Percentiles rank a stretch among this genome's conserved stretches.
These are phyloP conservation scores for Sialis lutaria DNA, from an alignment of 2,888 invertebrate species.

Conservation along the genomic window DNA sequence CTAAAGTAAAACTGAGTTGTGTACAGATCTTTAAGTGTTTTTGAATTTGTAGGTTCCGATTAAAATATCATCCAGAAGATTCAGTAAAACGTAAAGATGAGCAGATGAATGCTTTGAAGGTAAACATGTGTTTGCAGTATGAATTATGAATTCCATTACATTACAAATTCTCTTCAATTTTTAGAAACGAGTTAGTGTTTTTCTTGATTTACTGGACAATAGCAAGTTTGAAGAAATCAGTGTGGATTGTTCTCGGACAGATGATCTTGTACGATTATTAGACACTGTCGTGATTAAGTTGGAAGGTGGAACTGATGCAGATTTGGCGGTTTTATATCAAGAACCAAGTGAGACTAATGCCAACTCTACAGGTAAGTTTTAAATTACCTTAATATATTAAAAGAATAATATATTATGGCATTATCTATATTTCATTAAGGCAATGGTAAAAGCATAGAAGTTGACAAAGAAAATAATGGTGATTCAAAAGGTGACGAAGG, in stretches of 20 bases:
- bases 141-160: background rate
- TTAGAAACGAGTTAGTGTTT: conserved; percentile 76
- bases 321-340: conserved; percentile 70
- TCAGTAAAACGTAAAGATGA: conserved; percentile 79
- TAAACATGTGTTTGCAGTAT: conserved; percentile 20
- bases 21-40: too few relatives aligned
- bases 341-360: conserved; percentile 24
- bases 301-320: conserved; percentile 83
- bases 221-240: conserved; percentile 58
- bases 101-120: conserved; percentile 63
- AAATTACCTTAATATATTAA: background rate
- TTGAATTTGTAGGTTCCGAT: conserved; percentile 72
- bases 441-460: too few relatives aligned
- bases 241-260: conserved; percentile 73
- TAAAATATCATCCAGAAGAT: conserved; percentile 97
- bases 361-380: conserved; percentile 8
- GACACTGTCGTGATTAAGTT: conserved; percentile 94
- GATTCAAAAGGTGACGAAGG: conserved; percentile 16
- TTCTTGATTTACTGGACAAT: conserved; percentile 62
- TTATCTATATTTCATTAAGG: too few relatives aligned
- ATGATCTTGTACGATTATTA: conserved; percentile 66
- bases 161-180: conserved; percentile 13
- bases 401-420: too few relatives aligned
- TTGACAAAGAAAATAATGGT: conserved; percentile 5
- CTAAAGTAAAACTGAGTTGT: too few relatives aligned